Base-by-base conservation (phyloP, 1,140 invertebrate species). In the Manduca sexta region DNA sequence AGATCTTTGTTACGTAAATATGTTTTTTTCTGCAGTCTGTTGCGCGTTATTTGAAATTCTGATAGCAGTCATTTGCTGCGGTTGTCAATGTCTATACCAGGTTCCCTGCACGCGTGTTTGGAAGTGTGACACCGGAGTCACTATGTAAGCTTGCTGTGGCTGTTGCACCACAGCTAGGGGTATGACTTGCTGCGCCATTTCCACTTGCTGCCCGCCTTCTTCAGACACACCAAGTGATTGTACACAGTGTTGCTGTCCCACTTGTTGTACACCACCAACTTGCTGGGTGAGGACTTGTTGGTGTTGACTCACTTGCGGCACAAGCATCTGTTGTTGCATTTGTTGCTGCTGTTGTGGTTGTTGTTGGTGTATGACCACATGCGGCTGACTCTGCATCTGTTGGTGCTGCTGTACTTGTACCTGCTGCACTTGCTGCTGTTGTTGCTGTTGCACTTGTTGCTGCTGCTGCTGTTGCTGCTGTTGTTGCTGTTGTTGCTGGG, bases 111-210 rank as follows among this genome's bases (percentile, higher is more conserved):
- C 80, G 31, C 84, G 69, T 0, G 84, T 87, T 55, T 86, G 84
- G 63, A 90, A 83, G 68, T 90, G 89, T 17, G 88, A 88, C 12
- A 91, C 88, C 1, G 89, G 89, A 5, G 89, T 90, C 2, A 90
- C 88, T 49, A 90, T 81, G 69, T 89, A 90, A 0, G 89, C 84
- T 59, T 88, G 88, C 56, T 87, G 88, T 12, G 86, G 85, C 53
- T 88, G 86, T 59, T 88, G 87, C 6, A 89, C 87, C 12, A 90
- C 88, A 11, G 89, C 88, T n/a, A 90, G 56, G 0, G 89, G 89
- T 49, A 90, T 90, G 3, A 90, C 88, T 74, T 90, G 88, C 53
- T 90, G 88, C 17, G 88, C 87, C 79, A 89, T 89, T 63, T 89
- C 87, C 21, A 88, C 84, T 33, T 84, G 86, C 50, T 87, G 84